Evolutionary conservation across 2,888 invertebrate genomes (phyloP), one percentile per base, ranked within the genome.

Genomic region (Chalcosyrphus nemorum): DNA sequence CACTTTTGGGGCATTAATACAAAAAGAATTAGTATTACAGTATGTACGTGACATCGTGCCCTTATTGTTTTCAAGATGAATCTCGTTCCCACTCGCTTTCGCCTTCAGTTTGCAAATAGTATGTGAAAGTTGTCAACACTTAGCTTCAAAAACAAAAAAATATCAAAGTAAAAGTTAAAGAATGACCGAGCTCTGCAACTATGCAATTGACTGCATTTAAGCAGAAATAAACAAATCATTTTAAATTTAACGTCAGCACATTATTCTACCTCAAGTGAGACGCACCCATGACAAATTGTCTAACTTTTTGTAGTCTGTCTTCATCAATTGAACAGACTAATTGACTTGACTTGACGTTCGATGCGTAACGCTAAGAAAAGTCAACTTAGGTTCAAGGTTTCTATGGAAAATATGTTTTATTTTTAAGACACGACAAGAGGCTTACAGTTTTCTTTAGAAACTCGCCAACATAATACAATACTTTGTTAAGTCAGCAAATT

Each of bases 241-340:
- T 19, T 2, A 19, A 19, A 19, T 29, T 43, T 17, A 2, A 15
- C 47, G n/a, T 61, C 41, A 11, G 43, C 29, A 56, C 43, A 24
- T 56, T 52, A 35, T 45, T 32, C n/a, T n/a, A 54, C 74, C n/a
- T 27, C 65, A 65, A 65, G 35, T 65, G 63, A 9, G 27, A 56
- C 65, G 32, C 24, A 74, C 19, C 35, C 45, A 24, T 19, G 15
- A 19, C 38, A 35, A 74, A 74, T 35, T 63, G 17, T 19, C 52
- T 35, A 24, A 45, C 15, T 52, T 19, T n/a, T 17, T 15, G 15
- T 27, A 13, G 15, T 66, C 2, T 38, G 24, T 38, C 21, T 41
- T 17, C 15, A 54, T 7, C 52, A 54, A 68, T 27, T 68, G 41
- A 41, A 17, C 29, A 17, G 3, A 41, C 7, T 54, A 68, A 68